Base-by-base conservation (phyloP, 2,113 vertebrate species). In the Lepisosteus oculatus region DNA sequence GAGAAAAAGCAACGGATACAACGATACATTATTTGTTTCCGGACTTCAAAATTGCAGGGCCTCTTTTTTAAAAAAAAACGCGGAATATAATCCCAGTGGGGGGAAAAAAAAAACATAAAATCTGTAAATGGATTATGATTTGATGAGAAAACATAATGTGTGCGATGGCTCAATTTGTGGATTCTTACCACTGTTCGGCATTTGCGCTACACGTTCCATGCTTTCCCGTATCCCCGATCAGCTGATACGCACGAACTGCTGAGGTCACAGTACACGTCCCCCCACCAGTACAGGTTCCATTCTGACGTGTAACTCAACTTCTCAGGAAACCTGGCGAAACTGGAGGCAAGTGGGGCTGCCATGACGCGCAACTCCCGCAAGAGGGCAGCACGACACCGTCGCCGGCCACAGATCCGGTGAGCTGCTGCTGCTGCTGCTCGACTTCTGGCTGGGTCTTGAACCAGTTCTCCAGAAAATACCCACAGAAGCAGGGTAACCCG, bases 271-370 rank as follows among this genome's bases (percentile, higher is more conserved):
- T 80, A 92, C 89, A 90, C 90, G 90, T 90, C 86, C 81, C 65
- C 80, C 76, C 87, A 89, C 88, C 82, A 87, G 90, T 89, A 87
- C 88, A 82, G 78, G 88, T 83, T 85, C 71, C 79, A 74, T 57
- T 69, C 86, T 89, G 90, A 90, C 88, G 87, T 87, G 85, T 90
- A 86, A 78, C 80, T 82, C 79, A 84, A 90, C 87, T 88, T 90
- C 83, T 86, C 82, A 59, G 77, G 73, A 72, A 75, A 59, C 72
- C 79, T 71, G 77, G 76, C 56, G 65, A 65, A 68, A 67, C 63
- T 43, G 75, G 72, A 76, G 63, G n/a, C 11, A n/a, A 8, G 64
- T 45, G 9, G 13, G n/a, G 61, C n/a, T 72, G 76, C 57, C 2
- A 3, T 61, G 43, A n/a, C 43, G 6, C 0, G 0, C 0, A n/a